These are phyloP conservation scores for Silurus aristotelis DNA, from an alignment of 2,797 vertebrate species.

Conservation along the genomic window DNA sequence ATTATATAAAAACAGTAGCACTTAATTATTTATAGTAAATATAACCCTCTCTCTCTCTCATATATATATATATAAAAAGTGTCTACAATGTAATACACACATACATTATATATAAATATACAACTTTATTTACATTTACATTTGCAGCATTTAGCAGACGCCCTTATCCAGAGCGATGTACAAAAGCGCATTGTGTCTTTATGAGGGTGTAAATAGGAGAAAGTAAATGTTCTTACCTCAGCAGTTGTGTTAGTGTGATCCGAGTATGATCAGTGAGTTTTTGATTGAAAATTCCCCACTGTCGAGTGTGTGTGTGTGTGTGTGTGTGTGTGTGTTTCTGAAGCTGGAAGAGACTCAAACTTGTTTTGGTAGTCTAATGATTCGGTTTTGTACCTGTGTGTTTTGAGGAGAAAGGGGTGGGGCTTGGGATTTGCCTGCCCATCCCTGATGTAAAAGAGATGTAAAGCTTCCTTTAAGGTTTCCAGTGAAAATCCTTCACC, in stretches of 20 bases:
- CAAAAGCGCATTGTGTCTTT: no score
- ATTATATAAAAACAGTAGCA: no score
- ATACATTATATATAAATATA: no score
- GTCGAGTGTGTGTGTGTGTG: neutral
- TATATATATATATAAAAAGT: no score
- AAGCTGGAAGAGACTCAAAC: neutral
- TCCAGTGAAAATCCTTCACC: neutral
- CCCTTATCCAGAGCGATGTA: no score
- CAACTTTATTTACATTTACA: no score
- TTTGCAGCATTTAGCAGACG: no score
- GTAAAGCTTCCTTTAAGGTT: conserved; percentile 28
- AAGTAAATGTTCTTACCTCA: neutral
- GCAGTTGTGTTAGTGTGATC: neutral
- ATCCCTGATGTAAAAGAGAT: conserved; percentile 43
- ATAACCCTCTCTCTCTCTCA: no score
- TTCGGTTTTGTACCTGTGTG: neutral
- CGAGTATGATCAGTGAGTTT: neutral
- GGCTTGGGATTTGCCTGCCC: conserved; percentile 30
- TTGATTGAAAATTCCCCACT: neutral
- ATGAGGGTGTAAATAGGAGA: neutral
- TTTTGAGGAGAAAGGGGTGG: neutral
- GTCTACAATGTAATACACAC: no score
- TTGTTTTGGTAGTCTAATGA: conserved; percentile 38
- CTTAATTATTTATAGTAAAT: no score
- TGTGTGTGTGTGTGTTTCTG: neutral